Conservation (phyloP, 2,113 vertebrate species). For the Neodon shergylaensis region DNA sequence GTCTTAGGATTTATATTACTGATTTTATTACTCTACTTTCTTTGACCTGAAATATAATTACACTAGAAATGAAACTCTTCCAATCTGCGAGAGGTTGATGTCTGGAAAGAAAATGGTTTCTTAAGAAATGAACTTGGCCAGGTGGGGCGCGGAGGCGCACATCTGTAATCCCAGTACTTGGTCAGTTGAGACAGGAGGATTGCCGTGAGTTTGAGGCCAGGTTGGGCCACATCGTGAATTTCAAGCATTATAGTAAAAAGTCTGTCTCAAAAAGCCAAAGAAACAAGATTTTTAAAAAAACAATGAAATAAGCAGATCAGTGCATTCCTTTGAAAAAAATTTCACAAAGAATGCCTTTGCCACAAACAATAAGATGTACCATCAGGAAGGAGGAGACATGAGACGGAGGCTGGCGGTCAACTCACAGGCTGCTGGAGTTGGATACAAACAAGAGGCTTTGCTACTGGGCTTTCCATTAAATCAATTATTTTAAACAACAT, state of each 20-base stretch:
- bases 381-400: background rate
- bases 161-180: background rate
- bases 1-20: background rate
- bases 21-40: background rate
- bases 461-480: background rate
- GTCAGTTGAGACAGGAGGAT: background rate
- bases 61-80: background rate
- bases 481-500: background rate
- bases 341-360: background rate
- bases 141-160: background rate
- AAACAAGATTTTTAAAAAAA: background rate
- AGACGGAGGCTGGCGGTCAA: background rate
- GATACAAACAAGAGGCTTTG: background rate
- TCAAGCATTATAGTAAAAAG: background rate
- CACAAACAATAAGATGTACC: background rate
- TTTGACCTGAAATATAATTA: background rate
- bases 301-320: background rate
- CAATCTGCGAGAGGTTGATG: background rate
- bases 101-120: conserved; percentile 35
- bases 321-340: background rate
- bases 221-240: background rate
- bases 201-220: background rate
- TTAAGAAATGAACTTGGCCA: conserved; percentile 1
- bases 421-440: background rate
- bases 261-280: background rate